Evolutionary conservation across 2,797 vertebrate genomes (phyloP).

Genomic region (Pteropus rufus): DNA sequence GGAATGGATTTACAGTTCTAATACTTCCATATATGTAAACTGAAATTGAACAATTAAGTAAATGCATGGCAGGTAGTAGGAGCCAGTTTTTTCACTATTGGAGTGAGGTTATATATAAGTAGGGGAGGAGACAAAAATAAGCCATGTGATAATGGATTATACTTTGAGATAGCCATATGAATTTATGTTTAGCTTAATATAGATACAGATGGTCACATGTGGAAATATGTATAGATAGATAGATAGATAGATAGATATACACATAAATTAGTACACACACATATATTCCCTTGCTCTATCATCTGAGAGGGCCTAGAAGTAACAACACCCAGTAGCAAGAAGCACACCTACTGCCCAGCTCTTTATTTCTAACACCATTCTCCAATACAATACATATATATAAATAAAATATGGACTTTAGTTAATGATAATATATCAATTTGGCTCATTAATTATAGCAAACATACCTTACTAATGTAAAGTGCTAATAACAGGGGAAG

Average conservation of each 20-base stretch:
- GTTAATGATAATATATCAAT: neutral
- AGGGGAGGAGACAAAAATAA: neutral
- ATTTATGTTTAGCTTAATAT: neutral
- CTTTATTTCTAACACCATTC: neutral
- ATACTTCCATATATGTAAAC: neutral
- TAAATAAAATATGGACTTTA: neutral
- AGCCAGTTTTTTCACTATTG: neutral
- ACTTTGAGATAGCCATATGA: neutral
- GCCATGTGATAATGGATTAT: neutral
- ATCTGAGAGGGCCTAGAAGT: neutral
- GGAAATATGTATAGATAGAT: neutral
- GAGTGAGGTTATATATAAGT: neutral
- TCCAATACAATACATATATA: neutral
- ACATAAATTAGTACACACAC: neutral
- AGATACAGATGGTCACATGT: neutral
- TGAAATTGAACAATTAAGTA: neutral
- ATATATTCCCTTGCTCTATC: neutral
- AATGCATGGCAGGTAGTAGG: neutral
- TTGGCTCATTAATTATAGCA: neutral
- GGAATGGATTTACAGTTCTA: neutral
- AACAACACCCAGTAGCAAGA: neutral
- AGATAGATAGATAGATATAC: neutral
- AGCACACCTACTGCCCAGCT: neutral
- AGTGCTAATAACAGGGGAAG: neutral
- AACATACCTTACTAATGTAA: neutral